Evolutionary conservation across 2,797 vertebrate genomes (phyloP).

Genomic region (Coregonus suidteri): DNA sequence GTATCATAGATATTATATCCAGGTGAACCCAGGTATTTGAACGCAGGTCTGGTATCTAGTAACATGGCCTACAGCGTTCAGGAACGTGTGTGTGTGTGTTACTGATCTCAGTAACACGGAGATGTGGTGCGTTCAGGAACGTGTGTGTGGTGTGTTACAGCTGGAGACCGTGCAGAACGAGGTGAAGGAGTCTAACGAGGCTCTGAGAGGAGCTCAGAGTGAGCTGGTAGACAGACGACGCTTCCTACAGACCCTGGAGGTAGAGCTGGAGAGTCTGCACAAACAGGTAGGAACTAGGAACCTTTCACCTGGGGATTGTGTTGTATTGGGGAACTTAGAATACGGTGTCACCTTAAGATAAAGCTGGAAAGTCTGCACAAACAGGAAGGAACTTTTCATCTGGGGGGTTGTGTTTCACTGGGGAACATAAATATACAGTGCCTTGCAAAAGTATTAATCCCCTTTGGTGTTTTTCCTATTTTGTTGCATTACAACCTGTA

Average conservation of each 20-base stretch:
- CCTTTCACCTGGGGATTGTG: background rate
- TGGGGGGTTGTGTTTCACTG: background rate
- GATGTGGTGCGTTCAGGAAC: background rate
- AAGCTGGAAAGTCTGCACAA: background rate
- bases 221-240: conserved; percentile 79
- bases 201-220: conserved; percentile 71
- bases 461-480: too few species aligned
- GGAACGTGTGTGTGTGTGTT: background rate
- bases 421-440: too few species aligned
- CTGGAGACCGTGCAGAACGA: conserved; percentile 77
- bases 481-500: too few species aligned
- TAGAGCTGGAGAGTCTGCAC: conserved; percentile 81
- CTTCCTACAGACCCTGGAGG: conserved; percentile 80
- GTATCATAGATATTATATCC: background rate
- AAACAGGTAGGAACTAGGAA: conserved; percentile 70
- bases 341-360: background rate
- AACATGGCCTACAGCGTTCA: conserved; percentile 1
- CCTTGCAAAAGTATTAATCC: too few species aligned
- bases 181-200: conserved; percentile 79
- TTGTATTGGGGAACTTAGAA: background rate
- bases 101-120: background rate
- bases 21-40: background rate
- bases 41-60: background rate
- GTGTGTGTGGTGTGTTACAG: conserved; percentile 49
- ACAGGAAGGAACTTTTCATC: background rate